Base-by-base conservation (phyloP, 2,113 vertebrate species). In the Corythoichthys intestinalis region DNA sequence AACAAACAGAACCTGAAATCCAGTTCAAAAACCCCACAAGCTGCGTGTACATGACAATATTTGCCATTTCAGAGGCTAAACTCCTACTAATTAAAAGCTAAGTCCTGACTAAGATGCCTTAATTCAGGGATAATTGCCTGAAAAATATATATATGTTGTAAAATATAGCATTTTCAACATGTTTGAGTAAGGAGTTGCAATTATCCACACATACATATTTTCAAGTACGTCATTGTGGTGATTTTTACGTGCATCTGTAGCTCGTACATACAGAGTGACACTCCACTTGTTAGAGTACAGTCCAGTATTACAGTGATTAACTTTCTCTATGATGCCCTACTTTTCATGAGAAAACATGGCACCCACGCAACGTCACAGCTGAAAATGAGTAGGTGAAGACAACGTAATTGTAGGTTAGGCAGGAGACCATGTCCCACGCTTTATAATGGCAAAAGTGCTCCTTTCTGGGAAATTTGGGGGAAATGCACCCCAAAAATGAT, bases 301-400 rank as follows among this genome's bases (percentile, higher is more conserved):
- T 44, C 41, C 38, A 61, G 38, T 61, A 20, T 20, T 10, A 44
- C 39, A n/a, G 37, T 44, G 59, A 10, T 61, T 17, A 61, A 44
- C 59, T 61, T 61, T 12, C 3, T 61, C 14, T 4, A 11, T 28
- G 34, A 57, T 57, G 34, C 28, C 1, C 39, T 20, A 41, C 59
- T 61, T 61, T 61, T 41, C 38, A 17, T n/a, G 38, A 49, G 58
- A 17, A 39, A 38, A 15, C 8, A 41, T 15, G 39, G 3, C 56
- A 65, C 67, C 53, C 60, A 28, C 57, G 35, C 46, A 71, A 50
- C 12, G 59, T 44, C 10, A 20, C 37, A 44, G 3, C 39, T 44
- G 59, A 65, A 50, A 65, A 37, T 65, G 37, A 49, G 63, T 53
- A 72, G 15, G 49, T 44, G 20, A 70, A 6, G 34, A 53, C 48